Base-by-base conservation (phyloP, 1,140 invertebrate species). In the Polyergus mexicanus region DNA sequence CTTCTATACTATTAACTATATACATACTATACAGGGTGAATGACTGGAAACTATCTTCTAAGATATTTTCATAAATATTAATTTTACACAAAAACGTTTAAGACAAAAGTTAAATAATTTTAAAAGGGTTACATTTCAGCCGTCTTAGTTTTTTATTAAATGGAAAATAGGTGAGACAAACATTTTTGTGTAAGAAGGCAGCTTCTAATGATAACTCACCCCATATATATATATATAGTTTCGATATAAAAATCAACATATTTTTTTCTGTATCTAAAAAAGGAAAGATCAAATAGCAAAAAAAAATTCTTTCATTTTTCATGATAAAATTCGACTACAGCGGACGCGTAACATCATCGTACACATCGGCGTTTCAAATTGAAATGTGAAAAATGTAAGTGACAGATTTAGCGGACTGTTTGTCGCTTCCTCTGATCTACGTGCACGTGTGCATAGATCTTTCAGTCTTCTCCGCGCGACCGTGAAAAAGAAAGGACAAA, bases 351-450 rank as follows among this genome's bases (percentile, higher is more conserved):
- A 51, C 35, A 28, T 28, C n/a, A n/a, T n/a, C n/a, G n/a, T n/a
- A n/a, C n/a, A 35, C 44, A 22, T 35, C 19, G 22, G 51, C 35
- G 51, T 51, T 38, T 51, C n/a, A 74, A 83, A 83, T 83, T 83
- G 78, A 71, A 62, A 83, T 19, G 54, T 83, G 78, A 81, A 81
- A 81, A 81, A 72, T 81, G 78, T 81, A 81, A 81, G 38, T 71
- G 78, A 81, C 78, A 78, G 66, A 54, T 25, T 81, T 60, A 81
- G 78, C 54, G 3, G 25, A 35, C 62, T 41, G 63, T 68, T 81
- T 54, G 51, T 58, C 44, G 35, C 47, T 3, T 81, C 25, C 41
- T 81, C 35, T n/a, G 35, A 22, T n/a, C n/a, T n/a, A n/a, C n/a
- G n/a, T n/a, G n/a, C 58, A 65, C 44, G 60, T 47, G 62, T 38